These are phyloP conservation scores for Corvus cornix DNA, from an alignment of 2,113 vertebrate genomes.

Conservation along the genomic window DNA sequence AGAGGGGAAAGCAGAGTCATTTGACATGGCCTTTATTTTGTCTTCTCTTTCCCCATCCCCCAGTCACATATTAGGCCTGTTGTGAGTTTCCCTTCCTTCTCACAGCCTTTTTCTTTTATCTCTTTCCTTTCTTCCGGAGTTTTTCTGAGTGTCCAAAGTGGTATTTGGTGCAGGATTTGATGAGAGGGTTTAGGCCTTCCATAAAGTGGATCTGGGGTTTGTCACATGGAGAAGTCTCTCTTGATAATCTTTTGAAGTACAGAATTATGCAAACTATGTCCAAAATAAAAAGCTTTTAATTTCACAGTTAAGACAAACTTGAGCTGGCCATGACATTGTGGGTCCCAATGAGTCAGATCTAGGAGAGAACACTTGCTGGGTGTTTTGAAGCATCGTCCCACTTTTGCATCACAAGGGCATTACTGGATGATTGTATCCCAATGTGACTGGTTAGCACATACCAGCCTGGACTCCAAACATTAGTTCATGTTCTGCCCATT, in stretches of 20 bases:
- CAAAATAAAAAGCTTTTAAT: not conserved
- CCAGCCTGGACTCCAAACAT: not conserved
- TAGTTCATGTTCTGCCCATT: not conserved
- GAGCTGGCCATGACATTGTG: not conserved
- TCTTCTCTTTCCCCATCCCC: not conserved
- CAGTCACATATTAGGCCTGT: not conserved
- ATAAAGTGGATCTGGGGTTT: not conserved
- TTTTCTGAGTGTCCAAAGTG: not conserved
- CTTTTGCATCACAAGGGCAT: not conserved
- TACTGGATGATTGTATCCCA: not conserved
- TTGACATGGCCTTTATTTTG: not conserved
- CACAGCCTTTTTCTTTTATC: not conserved
- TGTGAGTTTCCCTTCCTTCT: not conserved
- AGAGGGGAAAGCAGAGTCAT: slow-evolving; percentile 10
- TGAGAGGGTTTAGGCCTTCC: not conserved
- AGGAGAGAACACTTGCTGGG: not conserved
- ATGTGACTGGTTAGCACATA: not conserved
- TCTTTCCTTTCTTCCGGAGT: not conserved
- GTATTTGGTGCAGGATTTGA: not conserved
- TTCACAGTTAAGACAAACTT: not conserved
- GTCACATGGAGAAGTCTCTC: not conserved
- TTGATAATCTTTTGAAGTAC: not conserved
- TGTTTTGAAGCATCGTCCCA: not conserved
- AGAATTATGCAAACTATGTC: not conserved
- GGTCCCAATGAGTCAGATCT: not conserved